A percentile compares a stretch with the other conserved stretches of the same genome.
Conservation (phyloP, 2,113 vertebrate species). For the Cynocephalus volans region DNA sequence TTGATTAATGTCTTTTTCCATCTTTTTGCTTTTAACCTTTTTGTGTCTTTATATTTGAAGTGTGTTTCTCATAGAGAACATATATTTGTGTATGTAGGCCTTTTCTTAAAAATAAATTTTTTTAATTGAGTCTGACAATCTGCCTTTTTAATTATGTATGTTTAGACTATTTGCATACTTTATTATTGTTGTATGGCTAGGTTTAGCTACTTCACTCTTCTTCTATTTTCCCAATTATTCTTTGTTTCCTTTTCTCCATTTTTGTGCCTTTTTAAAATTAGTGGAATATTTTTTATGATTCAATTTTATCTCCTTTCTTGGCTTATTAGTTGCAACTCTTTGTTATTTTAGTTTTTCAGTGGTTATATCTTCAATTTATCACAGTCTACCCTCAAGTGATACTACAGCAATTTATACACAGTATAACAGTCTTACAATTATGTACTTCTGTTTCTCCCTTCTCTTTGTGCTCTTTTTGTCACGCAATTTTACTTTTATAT, state of each 20-base stretch:
- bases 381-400: neutral
- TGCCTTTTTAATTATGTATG: neutral
- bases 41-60: constrained; percentile 12
- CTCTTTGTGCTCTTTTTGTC: neutral
- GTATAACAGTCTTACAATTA: neutral
- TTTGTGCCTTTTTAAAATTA: constrained; percentile 4
- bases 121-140: neutral
- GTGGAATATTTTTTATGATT: neutral
- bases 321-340: neutral
- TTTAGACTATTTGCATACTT: neutral
- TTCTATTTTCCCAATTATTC: neutral
- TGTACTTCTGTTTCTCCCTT: neutral
- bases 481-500: neutral
- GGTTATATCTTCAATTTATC: neutral
- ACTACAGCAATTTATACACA: neutral
- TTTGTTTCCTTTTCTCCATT: neutral
- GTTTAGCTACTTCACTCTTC: neutral
- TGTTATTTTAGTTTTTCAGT: neutral
- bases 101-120: neutral
- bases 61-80: neutral
- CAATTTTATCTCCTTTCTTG: neutral
- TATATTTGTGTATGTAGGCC: neutral
- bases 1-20: neutral
- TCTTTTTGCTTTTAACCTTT: neutral
- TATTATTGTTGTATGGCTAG: neutral